Conservation (phyloP, 2,797 vertebrate species). For the Phoeniculus purpureus region DNA sequence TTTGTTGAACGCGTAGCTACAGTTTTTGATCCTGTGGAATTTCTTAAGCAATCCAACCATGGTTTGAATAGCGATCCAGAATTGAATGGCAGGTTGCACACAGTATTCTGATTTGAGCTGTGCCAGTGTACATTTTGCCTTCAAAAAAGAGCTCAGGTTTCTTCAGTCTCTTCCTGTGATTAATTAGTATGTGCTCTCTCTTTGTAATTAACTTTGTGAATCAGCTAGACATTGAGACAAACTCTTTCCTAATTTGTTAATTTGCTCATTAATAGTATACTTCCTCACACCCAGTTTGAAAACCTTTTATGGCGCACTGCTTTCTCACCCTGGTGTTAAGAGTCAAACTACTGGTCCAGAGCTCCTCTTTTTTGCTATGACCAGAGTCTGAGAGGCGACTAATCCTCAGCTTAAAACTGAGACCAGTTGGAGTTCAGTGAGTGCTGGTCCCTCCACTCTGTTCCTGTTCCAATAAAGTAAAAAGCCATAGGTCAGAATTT, state of each 20-base stretch:
- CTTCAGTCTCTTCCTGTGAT: not conserved
- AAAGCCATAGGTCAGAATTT: not conserved
- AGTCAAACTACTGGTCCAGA: not conserved
- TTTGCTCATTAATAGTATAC: not conserved
- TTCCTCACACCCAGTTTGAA: not conserved
- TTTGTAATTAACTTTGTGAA: not conserved
- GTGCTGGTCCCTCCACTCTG: not conserved
- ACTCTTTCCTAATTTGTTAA: not conserved
- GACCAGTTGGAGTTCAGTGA: not conserved
- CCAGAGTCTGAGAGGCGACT: not conserved
- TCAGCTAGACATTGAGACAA: not conserved
- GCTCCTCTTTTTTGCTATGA: not conserved
- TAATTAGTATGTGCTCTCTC: not conserved
- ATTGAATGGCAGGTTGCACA: not conserved
- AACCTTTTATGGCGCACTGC: not conserved
- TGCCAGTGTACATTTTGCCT: not conserved
- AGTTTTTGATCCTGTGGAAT: constrained; percentile 24
- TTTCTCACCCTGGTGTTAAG: not conserved
- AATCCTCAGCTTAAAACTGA: not conserved
- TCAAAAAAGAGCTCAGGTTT: not conserved
- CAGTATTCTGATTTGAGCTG: constrained; percentile 6
- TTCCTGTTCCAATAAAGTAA: not conserved
- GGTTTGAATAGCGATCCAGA: not conserved
- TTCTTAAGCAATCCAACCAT: constrained; percentile 15
- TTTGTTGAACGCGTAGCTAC: not conserved